Conservation (phyloP, 2,113 vertebrate genomes). For the Verasper variegatus region DNA sequence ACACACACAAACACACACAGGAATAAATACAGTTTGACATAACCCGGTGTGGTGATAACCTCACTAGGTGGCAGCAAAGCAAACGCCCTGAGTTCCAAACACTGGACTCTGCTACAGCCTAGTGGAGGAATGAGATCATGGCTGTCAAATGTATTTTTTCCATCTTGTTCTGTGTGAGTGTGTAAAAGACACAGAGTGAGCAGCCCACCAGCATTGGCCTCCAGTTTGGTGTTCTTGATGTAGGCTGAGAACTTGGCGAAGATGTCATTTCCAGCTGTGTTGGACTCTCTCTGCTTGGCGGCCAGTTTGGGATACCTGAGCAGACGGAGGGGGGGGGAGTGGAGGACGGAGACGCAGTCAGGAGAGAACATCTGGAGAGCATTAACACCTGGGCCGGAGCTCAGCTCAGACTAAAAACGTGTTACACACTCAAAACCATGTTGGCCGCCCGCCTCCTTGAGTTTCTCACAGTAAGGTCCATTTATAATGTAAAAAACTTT, state of each 20-base stretch:
- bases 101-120: constrained; percentile 67
- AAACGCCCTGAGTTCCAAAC: not conserved
- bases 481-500: constrained; percentile 72
- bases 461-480: constrained; percentile 58
- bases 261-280: constrained; percentile 96
- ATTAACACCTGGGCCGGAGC: constrained; percentile 74
- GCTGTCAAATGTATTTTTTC: not conserved
- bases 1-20: not conserved
- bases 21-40: not conserved
- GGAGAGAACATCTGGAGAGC: constrained; percentile 65
- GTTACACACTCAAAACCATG: constrained; percentile 55
- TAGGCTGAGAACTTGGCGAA: constrained; percentile 98
- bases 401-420: constrained; percentile 54
- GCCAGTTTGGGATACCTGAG: constrained; percentile 94
- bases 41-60: not conserved
- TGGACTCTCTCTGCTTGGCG: constrained; percentile 92
- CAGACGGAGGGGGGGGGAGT: constrained; percentile 9
- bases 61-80: constrained; percentile 70
- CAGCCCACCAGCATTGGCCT: constrained; percentile 90
- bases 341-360: constrained; percentile 37
- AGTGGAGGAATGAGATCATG: constrained; percentile 48
- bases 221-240: constrained; percentile 95
- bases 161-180: constrained; percentile 24
- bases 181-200: constrained; percentile 36
- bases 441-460: constrained; percentile 37